Conservation (phyloP, 2,888 invertebrate genomes). For the Andrena hattorfiana region DNA sequence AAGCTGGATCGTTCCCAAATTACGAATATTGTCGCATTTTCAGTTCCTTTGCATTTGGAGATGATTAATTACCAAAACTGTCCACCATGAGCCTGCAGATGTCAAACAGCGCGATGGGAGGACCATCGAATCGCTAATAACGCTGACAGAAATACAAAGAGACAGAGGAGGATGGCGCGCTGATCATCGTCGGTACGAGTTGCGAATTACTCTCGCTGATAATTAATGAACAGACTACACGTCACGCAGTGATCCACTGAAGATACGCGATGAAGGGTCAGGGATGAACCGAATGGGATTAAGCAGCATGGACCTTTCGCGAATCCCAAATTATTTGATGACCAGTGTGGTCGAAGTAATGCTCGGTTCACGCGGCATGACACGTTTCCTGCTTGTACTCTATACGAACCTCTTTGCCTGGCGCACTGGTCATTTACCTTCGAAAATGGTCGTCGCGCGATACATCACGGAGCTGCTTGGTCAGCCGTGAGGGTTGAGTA, state of each 20-base stretch:
- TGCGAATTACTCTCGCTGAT: conserved; percentile 15
- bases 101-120: conserved; percentile 11
- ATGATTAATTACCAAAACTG: conserved; percentile 44
- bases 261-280: background rate
- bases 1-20: background rate
- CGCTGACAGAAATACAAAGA: conserved; percentile 12
- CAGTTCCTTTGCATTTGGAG: conserved; percentile 12
- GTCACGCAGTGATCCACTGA: background rate
- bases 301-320: conserved; percentile 60
- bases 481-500: background rate
- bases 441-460: conserved; percentile 27
- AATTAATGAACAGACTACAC: conserved; percentile 41
- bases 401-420: background rate
- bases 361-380: conserved; percentile 63
- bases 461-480: conserved; percentile 10
- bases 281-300: conserved; percentile 9
- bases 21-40: background rate
- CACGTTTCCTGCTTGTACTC: conserved; percentile 18
- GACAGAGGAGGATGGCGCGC: background rate
- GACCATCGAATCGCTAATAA: conserved; percentile 31
- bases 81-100: conserved; percentile 26
- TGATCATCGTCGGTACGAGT: conserved; percentile 12
- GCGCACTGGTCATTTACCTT: conserved; percentile 27
- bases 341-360: conserved; percentile 64
- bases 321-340: conserved; percentile 67